Evolutionary conservation across 2,888 invertebrate genomes (phyloP).

Genomic region (Pseudeuparius sepicola): DNA sequence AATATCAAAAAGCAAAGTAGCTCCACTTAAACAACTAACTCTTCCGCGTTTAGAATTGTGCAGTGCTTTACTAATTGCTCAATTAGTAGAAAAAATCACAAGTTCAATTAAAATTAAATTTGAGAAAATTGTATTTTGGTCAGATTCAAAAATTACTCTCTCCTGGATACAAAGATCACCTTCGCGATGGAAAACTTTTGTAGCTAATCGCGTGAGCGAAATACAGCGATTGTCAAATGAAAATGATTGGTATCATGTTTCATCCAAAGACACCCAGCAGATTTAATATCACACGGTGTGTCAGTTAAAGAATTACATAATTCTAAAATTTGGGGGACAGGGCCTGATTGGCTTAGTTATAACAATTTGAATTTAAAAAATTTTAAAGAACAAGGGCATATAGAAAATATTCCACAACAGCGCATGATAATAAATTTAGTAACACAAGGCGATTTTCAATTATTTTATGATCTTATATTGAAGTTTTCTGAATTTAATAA

Average conservation of each 20-base stretch:
- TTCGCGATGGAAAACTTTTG: background rate
- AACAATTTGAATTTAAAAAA: slow-evolving; percentile 1
- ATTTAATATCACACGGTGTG: slow-evolving; percentile 5
- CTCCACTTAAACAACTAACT: slow-evolving; percentile 7
- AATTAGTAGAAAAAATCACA: background rate
- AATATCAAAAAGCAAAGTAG: no score
- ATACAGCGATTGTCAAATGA: background rate
- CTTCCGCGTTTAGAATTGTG: slow-evolving; percentile 11
- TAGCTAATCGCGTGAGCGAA: slow-evolving; percentile 4
- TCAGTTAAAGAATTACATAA: background rate
- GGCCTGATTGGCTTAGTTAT: slow-evolving; percentile 4
- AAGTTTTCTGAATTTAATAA: slow-evolving; percentile 1
- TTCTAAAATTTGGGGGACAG: slow-evolving; percentile 12
- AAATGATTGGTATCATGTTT: slow-evolving; percentile 3
- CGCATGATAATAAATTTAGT: no score
- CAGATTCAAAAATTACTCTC: slow-evolving; percentile 14
- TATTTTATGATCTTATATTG: background rate
- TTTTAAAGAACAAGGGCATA: background rate
- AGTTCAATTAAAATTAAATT: slow-evolving; percentile 2
- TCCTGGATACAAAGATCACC: slow-evolving; percentile 9
- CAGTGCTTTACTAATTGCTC: slow-evolving; percentile 8
- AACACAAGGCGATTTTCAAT: no score
- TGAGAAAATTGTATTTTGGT: slow-evolving; percentile 5
- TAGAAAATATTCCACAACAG: slow-evolving; percentile 1
- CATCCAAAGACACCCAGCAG: slow-evolving; percentile 4